Conservation (phyloP, 1,140 invertebrate genomes). For the Drosophila hydei region DNA sequence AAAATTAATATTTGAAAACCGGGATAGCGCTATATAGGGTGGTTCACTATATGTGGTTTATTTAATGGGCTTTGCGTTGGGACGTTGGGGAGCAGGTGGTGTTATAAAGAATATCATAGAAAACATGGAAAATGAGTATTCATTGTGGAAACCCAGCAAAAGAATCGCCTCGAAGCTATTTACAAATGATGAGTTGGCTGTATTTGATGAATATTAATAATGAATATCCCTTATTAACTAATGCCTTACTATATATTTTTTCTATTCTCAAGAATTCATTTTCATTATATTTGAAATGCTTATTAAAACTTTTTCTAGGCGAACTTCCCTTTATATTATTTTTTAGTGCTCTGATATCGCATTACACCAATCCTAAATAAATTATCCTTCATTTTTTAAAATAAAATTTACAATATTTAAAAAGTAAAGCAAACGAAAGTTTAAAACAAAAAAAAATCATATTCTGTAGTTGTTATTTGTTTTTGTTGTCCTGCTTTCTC, state of each 20-base stretch:
- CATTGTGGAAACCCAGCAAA: not conserved
- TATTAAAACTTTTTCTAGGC: not conserved
- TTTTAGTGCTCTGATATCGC: not conserved
- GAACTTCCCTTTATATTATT: not conserved
- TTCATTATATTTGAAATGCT: too few species aligned
- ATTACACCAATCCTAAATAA: not conserved
- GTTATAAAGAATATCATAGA: conserved; percentile 11
- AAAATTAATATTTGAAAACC: conserved; percentile 31
- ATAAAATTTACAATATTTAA: conserved; percentile 7
- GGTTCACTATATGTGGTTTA: conserved; percentile 25
- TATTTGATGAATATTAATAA: not conserved
- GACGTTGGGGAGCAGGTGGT: conserved; percentile 3
- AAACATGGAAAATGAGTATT: not conserved
- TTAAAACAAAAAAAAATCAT: conserved; percentile 7
- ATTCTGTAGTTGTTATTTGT: conserved; percentile 35
- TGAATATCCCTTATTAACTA: not conserved
- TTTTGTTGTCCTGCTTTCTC: conserved; percentile 82
- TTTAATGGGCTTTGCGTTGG: conserved; percentile 3
- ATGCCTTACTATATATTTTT: not conserved
- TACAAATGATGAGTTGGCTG: not conserved
- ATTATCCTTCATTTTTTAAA: not conserved
- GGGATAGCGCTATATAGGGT: conserved; percentile 19
- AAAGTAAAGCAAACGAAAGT: conserved; percentile 29
- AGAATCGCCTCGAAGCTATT: not conserved
- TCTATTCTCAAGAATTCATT: not conserved